Evolutionary conservation across 2,113 vertebrate species (phyloP).

Genomic region (Ochotona princeps): DNA sequence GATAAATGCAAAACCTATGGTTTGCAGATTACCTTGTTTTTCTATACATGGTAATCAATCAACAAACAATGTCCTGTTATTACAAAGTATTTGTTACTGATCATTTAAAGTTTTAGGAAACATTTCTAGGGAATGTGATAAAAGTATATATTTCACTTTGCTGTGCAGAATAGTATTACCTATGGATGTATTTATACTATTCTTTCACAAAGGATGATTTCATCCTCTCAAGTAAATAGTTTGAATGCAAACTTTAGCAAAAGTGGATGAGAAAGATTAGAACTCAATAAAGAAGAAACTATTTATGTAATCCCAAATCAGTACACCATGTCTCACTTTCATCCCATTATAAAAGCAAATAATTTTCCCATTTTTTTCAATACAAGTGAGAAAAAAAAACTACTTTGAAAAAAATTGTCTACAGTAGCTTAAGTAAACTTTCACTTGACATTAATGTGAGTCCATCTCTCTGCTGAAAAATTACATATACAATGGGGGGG

Average conservation of each 20-base stretch:
- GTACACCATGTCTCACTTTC: background rate
- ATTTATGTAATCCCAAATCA: background rate
- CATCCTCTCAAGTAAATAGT: background rate
- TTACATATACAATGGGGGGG: background rate
- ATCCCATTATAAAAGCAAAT: background rate
- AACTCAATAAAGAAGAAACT: background rate
- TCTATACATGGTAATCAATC: background rate
- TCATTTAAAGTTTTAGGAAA: background rate
- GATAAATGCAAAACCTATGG: background rate
- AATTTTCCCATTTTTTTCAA: background rate
- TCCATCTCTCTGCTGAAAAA: background rate
- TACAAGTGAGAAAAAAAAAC: background rate
- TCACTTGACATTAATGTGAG: background rate
- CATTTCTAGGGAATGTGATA: background rate
- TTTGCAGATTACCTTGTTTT: background rate
- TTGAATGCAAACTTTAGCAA: background rate
- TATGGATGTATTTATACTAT: background rate
- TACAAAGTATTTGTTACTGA: background rate
- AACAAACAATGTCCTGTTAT: background rate
- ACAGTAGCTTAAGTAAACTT: background rate
- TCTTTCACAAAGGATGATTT: background rate
- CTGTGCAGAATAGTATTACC: background rate
- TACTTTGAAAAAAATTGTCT: background rate
- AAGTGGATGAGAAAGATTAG: background rate
- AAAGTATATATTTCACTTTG: background rate